A percentile compares a stretch with the other conserved stretches of the same genome.
Conservation (phyloP, 2,888 invertebrate species). For the Sclerodermus sp. region DNA sequence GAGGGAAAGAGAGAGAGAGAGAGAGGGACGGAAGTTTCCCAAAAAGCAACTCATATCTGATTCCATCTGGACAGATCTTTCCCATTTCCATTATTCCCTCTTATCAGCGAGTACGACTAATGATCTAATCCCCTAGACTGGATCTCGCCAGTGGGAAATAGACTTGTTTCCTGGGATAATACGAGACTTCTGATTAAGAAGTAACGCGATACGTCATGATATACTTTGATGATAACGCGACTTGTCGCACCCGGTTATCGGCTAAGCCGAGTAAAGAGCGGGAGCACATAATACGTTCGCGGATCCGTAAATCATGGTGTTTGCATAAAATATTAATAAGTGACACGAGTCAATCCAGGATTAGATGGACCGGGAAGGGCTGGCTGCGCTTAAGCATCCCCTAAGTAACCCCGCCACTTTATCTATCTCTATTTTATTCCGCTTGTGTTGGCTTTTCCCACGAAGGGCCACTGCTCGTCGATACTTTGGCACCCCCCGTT, state of each 20-base stretch:
- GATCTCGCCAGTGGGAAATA: slow-evolving; percentile 8
- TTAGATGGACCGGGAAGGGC: slow-evolving; percentile 30
- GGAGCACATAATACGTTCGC: slow-evolving; percentile 33
- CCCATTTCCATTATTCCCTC: no score
- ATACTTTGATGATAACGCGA: slow-evolving; percentile 20
- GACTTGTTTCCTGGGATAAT: slow-evolving; percentile 9
- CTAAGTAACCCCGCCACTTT: slow-evolving; percentile 40
- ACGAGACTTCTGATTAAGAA: slow-evolving; percentile 23
- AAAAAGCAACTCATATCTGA: no score
- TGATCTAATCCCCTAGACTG: no score
- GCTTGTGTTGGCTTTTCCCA: slow-evolving; percentile 56
- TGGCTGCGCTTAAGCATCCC: not conserved
- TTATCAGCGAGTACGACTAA: no score
- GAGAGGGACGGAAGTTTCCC: no score
- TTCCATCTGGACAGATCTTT: no score
- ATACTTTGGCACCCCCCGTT: no score
- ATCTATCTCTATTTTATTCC: slow-evolving; percentile 56
- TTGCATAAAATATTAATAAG: slow-evolving; percentile 59
- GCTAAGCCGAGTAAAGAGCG: slow-evolving; percentile 25
- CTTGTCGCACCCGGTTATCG: slow-evolving; percentile 41
- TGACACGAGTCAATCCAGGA: slow-evolving; percentile 58
- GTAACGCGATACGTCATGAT: slow-evolving; percentile 30
- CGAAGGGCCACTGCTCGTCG: slow-evolving; percentile 32
- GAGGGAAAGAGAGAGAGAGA: no score
- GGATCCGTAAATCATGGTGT: slow-evolving; percentile 52